phyloP scores from a whole-genome alignment of 2,888 invertebrate species.

The Hyposoter dolosus region DNA sequence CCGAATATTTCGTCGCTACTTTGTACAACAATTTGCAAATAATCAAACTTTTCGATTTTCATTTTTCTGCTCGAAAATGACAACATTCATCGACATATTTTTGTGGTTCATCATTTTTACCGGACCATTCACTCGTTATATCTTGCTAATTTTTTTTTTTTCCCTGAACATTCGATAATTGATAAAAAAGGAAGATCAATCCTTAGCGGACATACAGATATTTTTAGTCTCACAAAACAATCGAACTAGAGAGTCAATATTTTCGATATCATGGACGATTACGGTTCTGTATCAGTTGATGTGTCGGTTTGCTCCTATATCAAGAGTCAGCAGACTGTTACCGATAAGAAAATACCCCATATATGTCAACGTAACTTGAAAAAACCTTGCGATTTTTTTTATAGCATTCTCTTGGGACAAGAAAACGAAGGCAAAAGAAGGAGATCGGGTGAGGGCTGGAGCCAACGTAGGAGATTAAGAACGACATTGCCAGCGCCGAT shows the following conservation, averaged over 20 bases:
- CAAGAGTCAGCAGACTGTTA: slow-evolving; percentile 25
- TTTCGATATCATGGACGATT: slow-evolving; percentile 32
- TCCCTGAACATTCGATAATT: background rate
- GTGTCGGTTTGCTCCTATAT: slow-evolving; percentile 8
- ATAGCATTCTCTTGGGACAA: slow-evolving; percentile 45
- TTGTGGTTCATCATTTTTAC: background rate
- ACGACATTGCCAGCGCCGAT: slow-evolving; percentile 62
- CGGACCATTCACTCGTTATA: background rate
- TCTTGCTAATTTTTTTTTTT: background rate
- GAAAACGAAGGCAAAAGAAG: slow-evolving; percentile 19
- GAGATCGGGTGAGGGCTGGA: slow-evolving; percentile 33
- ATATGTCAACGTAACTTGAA: background rate
- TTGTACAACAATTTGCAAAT: too few species aligned
- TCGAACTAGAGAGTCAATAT: background rate
- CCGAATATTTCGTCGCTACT: too few species aligned
- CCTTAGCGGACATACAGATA: background rate
- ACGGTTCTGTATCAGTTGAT: slow-evolving; percentile 35
- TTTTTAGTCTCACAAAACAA: background rate
- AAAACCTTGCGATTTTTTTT: slow-evolving; percentile 35
- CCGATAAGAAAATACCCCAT: slow-evolving; percentile 25
- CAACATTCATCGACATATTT: background rate
- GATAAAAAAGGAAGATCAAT: background rate
- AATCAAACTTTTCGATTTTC: too few species aligned
- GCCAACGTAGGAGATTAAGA: slow-evolving; percentile 62
- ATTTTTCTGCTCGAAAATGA: too few species aligned